Percentiles rank a stretch among this genome's conserved stretches.
phyloP scores from a whole-genome alignment of 2,888 invertebrate genomes.

The Xestoiulus laeticollis region DNA sequence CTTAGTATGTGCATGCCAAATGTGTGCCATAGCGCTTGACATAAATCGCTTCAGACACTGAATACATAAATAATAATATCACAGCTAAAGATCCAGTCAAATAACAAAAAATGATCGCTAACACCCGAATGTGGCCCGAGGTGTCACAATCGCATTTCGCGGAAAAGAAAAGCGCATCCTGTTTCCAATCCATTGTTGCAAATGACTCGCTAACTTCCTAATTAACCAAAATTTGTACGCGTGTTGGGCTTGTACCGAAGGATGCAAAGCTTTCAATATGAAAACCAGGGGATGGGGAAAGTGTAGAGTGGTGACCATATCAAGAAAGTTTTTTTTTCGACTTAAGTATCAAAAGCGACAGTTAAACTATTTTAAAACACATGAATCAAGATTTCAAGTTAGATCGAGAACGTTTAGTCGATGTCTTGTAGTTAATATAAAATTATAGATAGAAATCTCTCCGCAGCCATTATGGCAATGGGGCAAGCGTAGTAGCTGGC shows the following conservation, averaged over 20 bases:
- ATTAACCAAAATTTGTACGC: background rate
- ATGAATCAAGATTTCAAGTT: too few relatives aligned
- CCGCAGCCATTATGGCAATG: too few relatives aligned
- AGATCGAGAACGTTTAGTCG: too few relatives aligned
- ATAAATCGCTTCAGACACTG: background rate
- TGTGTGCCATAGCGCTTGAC: background rate
- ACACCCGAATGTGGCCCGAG: background rate
- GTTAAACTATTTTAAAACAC: too few relatives aligned
- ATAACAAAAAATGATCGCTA: background rate
- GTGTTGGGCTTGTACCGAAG: background rate
- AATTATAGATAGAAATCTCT: too few relatives aligned
- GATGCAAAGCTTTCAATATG: slow-evolving; percentile 10
- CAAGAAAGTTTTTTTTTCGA: background rate
- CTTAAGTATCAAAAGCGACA: too few relatives aligned
- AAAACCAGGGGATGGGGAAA: background rate
- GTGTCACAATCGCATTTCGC: background rate
- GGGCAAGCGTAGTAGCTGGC: too few relatives aligned
- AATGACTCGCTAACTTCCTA: background rate
- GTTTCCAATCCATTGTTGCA: background rate
- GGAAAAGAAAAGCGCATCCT: background rate
- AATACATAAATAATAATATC: slow-evolving; percentile 26
- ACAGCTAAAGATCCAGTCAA: slow-evolving; percentile 20
- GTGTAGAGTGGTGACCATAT: background rate
- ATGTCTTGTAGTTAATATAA: too few relatives aligned
- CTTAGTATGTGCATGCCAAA: background rate